phyloP scores from a whole-genome alignment of 2,113 vertebrate genomes.

The Verasper variegatus region DNA sequence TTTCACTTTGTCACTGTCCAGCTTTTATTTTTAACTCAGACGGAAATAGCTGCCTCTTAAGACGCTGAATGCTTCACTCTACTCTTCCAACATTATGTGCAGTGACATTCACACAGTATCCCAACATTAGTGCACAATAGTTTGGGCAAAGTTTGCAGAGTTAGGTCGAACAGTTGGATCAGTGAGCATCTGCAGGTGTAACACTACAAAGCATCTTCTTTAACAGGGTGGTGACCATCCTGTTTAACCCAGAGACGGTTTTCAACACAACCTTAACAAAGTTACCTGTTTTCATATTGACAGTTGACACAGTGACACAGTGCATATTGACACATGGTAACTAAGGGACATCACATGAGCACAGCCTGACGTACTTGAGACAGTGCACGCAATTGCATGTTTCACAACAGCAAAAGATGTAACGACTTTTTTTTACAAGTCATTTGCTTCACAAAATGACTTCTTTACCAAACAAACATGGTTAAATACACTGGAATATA shows the following conservation, averaged over 20 bases:
- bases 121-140: too few relatives aligned
- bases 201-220: background rate
- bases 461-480: background rate
- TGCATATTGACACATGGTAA: constrained; percentile 4
- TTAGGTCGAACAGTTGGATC: background rate
- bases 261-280: constrained; percentile 35
- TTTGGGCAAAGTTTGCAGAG: background rate
- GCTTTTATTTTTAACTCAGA: too few relatives aligned
- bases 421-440: background rate
- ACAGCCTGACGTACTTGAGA: background rate
- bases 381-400: too few relatives aligned
- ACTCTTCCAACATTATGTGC: too few relatives aligned
- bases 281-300: background rate
- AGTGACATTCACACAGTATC: too few relatives aligned
- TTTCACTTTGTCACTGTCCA: background rate
- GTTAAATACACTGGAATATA: background rate
- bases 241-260: background rate
- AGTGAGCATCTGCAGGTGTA: background rate
- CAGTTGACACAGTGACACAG: constrained; percentile 17
- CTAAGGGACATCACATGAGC: background rate
- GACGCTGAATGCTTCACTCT: background rate
- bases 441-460: background rate
- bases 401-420: too few relatives aligned
- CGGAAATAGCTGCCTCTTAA: too few relatives aligned
- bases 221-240: background rate